Conservation (phyloP, 2,888 invertebrate genomes). For the Tupiocoris notatus region DNA sequence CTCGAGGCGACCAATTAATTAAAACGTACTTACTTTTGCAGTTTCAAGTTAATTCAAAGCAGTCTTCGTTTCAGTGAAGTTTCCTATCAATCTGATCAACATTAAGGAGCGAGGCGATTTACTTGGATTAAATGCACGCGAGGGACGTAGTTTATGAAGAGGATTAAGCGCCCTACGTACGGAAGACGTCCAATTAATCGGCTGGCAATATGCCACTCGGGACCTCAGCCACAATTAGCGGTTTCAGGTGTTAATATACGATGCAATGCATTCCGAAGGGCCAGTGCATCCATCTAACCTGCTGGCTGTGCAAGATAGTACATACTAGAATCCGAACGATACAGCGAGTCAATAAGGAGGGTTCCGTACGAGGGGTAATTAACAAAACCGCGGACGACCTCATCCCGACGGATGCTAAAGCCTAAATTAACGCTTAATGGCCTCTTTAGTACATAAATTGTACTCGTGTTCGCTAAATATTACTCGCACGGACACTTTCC, state of each 20-base stretch:
- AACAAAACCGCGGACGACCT: not conserved
- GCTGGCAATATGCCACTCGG: not conserved
- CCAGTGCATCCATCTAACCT: slow-evolving; percentile 28
- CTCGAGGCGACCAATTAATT: no score
- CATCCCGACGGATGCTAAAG: not conserved
- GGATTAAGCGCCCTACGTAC: not conserved
- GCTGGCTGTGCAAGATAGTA: slow-evolving; percentile 6
- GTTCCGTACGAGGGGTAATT: not conserved
- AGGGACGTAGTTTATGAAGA: no score
- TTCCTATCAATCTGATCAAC: not conserved
- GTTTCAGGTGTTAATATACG: slow-evolving; percentile 36
- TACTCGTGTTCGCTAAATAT: no score
- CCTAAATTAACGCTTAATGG: no score
- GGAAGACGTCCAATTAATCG: not conserved
- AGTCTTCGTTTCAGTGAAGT: not conserved
- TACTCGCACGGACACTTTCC: no score
- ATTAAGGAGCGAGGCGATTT: not conserved
- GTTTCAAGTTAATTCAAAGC: not conserved
- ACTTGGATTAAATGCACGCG: not conserved
- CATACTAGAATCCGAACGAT: not conserved
- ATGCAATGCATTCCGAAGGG: slow-evolving; percentile 8
- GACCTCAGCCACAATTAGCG: slow-evolving; percentile 23
- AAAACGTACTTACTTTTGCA: not conserved
- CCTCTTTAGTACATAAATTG: no score
- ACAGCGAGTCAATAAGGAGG: slow-evolving; percentile 14